Base-by-base conservation (phyloP, 2,888 invertebrate species). In the Lepidochitona cinerea region DNA sequence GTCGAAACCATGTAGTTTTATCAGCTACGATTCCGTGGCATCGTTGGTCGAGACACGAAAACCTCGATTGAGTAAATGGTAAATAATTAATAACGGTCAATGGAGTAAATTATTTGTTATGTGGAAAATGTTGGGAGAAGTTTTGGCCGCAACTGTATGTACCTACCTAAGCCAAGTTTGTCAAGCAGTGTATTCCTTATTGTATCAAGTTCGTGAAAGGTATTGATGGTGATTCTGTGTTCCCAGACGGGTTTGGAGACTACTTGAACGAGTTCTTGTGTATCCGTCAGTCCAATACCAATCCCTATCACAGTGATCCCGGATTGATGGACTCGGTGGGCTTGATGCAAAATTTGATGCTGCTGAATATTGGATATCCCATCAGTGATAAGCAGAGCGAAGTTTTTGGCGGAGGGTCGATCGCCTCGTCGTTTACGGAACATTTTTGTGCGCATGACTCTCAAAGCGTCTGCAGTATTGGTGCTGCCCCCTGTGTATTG, bases 281-380 rank as follows among this genome's bases (percentile, higher is more conserved):
- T 80, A 68, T 85, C 83, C 41, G 78, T 74, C 35, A 86, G 75
- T 37, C 83, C 84, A 41, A 86, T 79, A 52, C 84, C 87, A 65
- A 87, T 83, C 26, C 81, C 84, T 75, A 80, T 85, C 69, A 86
- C 77, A 67, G 76, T 76, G 26, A 86, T 84, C n/a, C 80, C 81
- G 26, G 73, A 76, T 23, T 68, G 72, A 23, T 82, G 76, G 29
- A 85, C 81, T 32, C 72, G 32, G 37, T 82, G 79, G 9, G 88
- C 85, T 71, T 86, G 84, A 0, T 82, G 83, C 29, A 84, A 71
- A 3, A 87, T 87, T 65, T 75, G 73, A 35, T 83, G 77, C 1
- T 80, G 79, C 65, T 89, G 83, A 54, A 89, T 86, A 77, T 88
- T 88, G 14, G 88, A 87, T 18, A 84, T 84, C 14, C 89, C 89